Base-by-base conservation (phyloP, 2,113 vertebrate species). In the Guaruba guarouba region DNA sequence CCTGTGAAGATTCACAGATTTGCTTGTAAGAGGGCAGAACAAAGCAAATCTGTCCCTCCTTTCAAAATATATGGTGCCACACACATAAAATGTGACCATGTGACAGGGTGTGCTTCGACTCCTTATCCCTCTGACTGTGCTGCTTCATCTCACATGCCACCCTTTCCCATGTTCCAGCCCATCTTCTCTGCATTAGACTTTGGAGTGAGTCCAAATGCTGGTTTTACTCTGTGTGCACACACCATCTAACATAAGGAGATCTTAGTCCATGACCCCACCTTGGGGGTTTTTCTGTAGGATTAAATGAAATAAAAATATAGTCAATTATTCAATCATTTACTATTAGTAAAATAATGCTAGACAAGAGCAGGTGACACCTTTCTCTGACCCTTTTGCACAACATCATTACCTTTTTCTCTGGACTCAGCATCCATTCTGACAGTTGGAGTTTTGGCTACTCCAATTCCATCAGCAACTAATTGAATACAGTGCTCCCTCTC, bases 31-130 rank as follows among this genome's bases (percentile, higher is more conserved):
- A 85, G 43, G 16, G 43, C 16, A 76, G 35, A 75, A 73, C 52
- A 69, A 90, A 49, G 57, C 43, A n/a, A 71, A 76, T 10, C 48
- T 35, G 51, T 55, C 48, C 48, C 35, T 62, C 13, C 35, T 91
- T 87, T 69, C 63, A 27, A 82, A 85, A 74, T 4, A 24, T 9
- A 24, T 39, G 46, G 31, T 66, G 63, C 63, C 35, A 41, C 0
- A 1, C 44, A 55, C 27, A 33, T 54, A 59, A 88, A 59, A 49
- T 7, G 11, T 0, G 12, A 17, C 33, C 1, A 1, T 25, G 13
- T 41, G 70, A 70, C 37, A 51, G 23, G 5, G 43, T 27, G 25
- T 1, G 13, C 41, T 57, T 31, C 1, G 4, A 18, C 24, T 66
- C 33, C 48, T 68, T 63, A 62, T 31, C 35, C 49, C 54, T 41